These are phyloP conservation scores for Macaca mulatta DNA, from an alignment of 2,113 vertebrate genomes.

Conservation along the genomic window DNA sequence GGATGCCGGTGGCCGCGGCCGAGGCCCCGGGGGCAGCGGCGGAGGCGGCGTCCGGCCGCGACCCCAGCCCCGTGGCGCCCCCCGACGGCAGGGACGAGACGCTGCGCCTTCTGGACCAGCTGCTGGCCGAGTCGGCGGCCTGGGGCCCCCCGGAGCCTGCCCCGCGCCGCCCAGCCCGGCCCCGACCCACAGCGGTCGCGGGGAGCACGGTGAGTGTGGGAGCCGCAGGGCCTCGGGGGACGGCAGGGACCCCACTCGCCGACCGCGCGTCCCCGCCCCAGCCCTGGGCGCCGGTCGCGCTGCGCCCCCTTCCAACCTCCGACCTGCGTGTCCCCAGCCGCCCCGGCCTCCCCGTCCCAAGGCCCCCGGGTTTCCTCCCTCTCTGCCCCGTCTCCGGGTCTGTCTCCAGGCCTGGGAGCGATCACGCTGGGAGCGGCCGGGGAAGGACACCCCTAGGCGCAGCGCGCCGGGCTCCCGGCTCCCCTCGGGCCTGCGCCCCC, in stretches of 20 bases:
- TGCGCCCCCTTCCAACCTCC: not conserved
- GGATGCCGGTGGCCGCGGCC: not conserved
- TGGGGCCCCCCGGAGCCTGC: constrained; percentile 14
- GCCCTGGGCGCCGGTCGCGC: not conserved
- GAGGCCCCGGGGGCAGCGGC: not conserved
- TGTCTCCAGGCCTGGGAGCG: not conserved
- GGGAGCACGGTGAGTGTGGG: constrained; percentile 58
- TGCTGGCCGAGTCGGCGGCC: constrained; percentile 73
- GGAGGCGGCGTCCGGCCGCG: not conserved
- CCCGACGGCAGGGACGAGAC: constrained; percentile 56
- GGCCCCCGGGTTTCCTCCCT: not conserved
- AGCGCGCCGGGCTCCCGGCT: not conserved
- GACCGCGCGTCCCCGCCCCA: not conserved
- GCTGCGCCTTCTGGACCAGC: constrained; percentile 75
- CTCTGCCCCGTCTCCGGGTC: too few species aligned
- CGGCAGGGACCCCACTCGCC: not conserved
- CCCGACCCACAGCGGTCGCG: not conserved
- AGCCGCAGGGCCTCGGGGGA: not conserved
- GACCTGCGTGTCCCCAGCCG: not conserved
- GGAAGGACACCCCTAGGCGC: not conserved
- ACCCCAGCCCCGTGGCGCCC: not conserved
- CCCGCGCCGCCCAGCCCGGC: not conserved
- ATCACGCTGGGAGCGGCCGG: not conserved
- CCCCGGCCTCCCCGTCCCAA: not conserved
- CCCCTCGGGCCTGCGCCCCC: too few species aligned